A percentile compares a stretch with the other conserved stretches of the same genome.
These are phyloP conservation scores for Furcula furcula DNA, from an alignment of 2,888 invertebrate species.

Conservation along the genomic window DNA sequence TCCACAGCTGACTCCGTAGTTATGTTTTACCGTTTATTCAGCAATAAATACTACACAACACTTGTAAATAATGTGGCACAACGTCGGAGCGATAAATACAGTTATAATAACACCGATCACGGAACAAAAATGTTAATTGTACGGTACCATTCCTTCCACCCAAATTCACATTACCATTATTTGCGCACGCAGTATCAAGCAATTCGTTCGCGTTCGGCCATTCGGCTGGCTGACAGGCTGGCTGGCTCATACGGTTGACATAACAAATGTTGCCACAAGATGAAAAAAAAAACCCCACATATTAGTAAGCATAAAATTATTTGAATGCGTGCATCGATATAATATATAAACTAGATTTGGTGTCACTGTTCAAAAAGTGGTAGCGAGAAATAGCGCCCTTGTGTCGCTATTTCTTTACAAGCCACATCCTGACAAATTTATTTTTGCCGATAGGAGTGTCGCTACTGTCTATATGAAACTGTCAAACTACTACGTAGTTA, in stretches of 20 bases:
- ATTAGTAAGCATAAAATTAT: too few species aligned
- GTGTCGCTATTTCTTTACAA: too few species aligned
- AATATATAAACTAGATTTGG: too few species aligned
- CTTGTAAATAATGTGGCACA: constrained; percentile 36
- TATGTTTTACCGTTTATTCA: constrained; percentile 22
- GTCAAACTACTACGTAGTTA: too few species aligned
- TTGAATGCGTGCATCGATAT: too few species aligned
- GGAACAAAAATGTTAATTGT: constrained; percentile 23
- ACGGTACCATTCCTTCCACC: constrained; percentile 30
- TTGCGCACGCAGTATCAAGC: constrained; percentile 44
- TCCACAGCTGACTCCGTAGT: constrained; percentile 41
- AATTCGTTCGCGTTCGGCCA: constrained; percentile 33
- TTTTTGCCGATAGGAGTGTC: too few species aligned
- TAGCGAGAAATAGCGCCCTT: too few species aligned
- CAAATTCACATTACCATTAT: constrained; percentile 44
- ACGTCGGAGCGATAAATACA: constrained; percentile 22
- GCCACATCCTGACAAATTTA: too few species aligned
- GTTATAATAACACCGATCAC: constrained; percentile 16
- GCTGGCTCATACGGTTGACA: constrained; percentile 30
- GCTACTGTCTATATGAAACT: too few species aligned
- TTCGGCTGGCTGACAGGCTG: too few species aligned
- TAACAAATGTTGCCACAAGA: constrained; percentile 23
- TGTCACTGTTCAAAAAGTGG: too few species aligned
- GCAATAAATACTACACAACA: constrained; percentile 31
- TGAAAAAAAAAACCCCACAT: background rate